Evolutionary conservation across 2,797 vertebrate genomes (phyloP).

Genomic region (Alexandromys oeconomus): DNA sequence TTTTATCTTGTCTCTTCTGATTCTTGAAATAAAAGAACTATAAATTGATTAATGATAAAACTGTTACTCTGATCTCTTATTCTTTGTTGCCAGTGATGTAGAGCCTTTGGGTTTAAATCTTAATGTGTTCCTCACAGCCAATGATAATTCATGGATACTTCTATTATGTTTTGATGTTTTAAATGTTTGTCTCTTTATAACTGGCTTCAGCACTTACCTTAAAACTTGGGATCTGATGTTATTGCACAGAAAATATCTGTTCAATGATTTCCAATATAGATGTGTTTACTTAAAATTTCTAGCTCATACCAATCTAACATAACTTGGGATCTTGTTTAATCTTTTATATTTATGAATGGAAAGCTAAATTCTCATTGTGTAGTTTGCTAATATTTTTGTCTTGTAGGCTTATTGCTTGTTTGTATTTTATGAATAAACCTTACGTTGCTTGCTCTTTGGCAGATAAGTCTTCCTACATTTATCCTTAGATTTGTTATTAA

Average conservation of each 20-base stretch:
- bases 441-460: neutral
- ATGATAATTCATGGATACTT: neutral
- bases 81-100: conserved; percentile 7
- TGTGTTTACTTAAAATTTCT: neutral
- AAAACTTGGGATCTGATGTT: neutral
- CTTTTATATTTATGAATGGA: neutral
- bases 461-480: neutral
- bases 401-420: conserved; percentile 26
- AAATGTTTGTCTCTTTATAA: neutral
- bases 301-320: neutral
- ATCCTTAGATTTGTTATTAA: conserved; percentile 17
- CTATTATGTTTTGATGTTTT: conserved; percentile 10
- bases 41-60: conserved; percentile 72
- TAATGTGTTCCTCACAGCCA: neutral
- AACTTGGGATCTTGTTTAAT: neutral
- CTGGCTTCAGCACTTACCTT: neutral
- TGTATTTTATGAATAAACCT: conserved; percentile 4
- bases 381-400: neutral
- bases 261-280: neutral
- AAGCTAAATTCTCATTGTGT: neutral
- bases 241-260: neutral
- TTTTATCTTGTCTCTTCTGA: conserved; percentile 70
- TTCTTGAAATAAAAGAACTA: conserved; percentile 61
- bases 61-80: conserved; percentile 59
- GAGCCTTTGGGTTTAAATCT: conserved; percentile 24